phyloP scores from a whole-genome alignment of 2,113 vertebrate genomes.

The Sebastes fasciatus region DNA sequence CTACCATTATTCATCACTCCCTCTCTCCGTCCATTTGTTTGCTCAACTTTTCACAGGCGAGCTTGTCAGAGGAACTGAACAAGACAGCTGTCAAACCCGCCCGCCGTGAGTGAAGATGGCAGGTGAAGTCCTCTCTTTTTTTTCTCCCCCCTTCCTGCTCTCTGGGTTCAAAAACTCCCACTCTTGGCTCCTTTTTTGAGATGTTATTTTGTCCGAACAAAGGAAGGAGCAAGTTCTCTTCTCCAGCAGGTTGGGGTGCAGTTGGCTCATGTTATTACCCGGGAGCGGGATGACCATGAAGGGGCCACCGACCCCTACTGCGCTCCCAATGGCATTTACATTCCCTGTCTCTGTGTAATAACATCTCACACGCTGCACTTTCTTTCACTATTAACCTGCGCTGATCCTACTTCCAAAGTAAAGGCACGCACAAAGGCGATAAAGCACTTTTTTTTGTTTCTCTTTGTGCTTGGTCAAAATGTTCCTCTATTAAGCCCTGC shows the following conservation, averaged over 20 bases:
- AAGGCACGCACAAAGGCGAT: conserved; percentile 24
- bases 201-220: conserved; percentile 54
- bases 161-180: conserved; percentile 43
- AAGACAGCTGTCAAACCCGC: conserved; percentile 83
- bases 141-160: conserved; percentile 13
- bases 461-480: conserved; percentile 23
- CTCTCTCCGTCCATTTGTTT: conserved; percentile 68
- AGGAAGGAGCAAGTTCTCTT: conserved; percentile 34
- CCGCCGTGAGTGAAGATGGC: conserved; percentile 76
- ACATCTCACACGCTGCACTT: conserved; percentile 52
- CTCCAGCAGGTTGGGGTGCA: conserved; percentile 48
- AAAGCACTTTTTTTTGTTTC: neutral
- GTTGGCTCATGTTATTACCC: conserved; percentile 63
- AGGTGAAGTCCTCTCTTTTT: conserved; percentile 72
- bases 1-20: conserved; percentile 24
- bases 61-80: conserved; percentile 73
- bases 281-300: conserved; percentile 57
- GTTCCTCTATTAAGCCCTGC: conserved; percentile 23
- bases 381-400: conserved; percentile 58
- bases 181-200: conserved; percentile 34
- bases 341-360: conserved; percentile 59
- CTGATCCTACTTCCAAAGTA: conserved; percentile 52
- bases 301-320: conserved; percentile 51
- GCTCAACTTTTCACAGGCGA: conserved; percentile 62
- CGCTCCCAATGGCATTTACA: conserved; percentile 65